phyloP scores from a whole-genome alignment of 35 echinoderm and acorn worm species.

The Lytechinus pictus region DNA sequence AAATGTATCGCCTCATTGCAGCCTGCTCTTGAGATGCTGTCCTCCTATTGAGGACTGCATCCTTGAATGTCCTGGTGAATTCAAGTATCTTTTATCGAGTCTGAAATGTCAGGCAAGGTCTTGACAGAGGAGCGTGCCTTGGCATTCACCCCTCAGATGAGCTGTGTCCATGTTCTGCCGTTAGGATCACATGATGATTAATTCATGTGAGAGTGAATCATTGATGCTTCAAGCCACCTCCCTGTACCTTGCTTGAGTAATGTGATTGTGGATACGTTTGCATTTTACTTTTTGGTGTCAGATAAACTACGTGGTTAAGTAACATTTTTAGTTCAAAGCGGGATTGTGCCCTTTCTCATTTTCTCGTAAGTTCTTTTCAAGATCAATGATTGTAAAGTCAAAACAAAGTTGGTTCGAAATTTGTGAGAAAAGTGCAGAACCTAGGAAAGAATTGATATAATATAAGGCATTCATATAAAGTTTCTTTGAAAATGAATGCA shows the following conservation, averaged over 20 bases:
- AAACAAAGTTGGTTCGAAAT: too few species aligned
- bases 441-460: too few species aligned
- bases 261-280: background rate
- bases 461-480: too few species aligned
- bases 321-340: too few species aligned
- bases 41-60: background rate
- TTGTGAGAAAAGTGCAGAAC: too few species aligned
- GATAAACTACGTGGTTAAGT: too few species aligned
- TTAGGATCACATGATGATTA: background rate
- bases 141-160: background rate
- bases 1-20: background rate
- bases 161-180: background rate
- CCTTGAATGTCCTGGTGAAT: background rate
- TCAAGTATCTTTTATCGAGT: background rate
- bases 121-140: background rate
- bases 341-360: too few species aligned
- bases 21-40: background rate
- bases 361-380: too few species aligned
- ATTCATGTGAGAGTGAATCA: conserved; percentile 4
- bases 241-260: background rate
- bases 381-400: too few species aligned
- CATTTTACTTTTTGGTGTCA: too few species aligned
- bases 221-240: background rate
- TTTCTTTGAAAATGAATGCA: too few species aligned
- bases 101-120: conserved; percentile 9